Conservation (phyloP, 1,140 invertebrate genomes). For the Camponotus vicinus region DNA sequence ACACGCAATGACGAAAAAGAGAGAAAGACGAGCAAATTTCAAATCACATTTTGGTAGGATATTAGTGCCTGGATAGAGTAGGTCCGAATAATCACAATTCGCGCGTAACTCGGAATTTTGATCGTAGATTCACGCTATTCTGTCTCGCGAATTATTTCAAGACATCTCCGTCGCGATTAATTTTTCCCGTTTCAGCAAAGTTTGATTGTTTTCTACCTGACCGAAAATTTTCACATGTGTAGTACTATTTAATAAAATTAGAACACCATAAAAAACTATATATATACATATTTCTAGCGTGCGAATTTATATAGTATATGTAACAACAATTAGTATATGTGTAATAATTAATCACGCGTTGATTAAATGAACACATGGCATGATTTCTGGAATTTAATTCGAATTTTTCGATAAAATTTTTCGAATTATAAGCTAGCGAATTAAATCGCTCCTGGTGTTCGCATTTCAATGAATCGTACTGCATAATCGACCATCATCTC, state of each 20-base stretch:
- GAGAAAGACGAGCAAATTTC: slow-evolving; percentile 69
- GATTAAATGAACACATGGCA: not conserved
- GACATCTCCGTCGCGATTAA: slow-evolving; percentile 31
- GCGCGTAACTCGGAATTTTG: slow-evolving; percentile 60
- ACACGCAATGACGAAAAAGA: slow-evolving; percentile 14
- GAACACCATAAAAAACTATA: slow-evolving; percentile 8
- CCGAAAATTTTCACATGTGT: slow-evolving; percentile 54
- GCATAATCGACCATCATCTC: not conserved
- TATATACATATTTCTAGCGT: not conserved
- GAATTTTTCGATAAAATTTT: slow-evolving; percentile 20
- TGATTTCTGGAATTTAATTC: slow-evolving; percentile 16
- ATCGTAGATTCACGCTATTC: slow-evolving; percentile 70
- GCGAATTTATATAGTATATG: not conserved
- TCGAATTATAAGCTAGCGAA: not conserved
- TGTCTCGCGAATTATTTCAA: slow-evolving; percentile 47
- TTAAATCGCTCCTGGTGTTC: not conserved
- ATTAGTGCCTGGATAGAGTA: slow-evolving; percentile 86
- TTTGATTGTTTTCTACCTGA: slow-evolving; percentile 32
- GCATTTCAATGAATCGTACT: slow-evolving; percentile 23
- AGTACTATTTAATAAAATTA: slow-evolving; percentile 39
- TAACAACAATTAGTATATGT: not conserved
- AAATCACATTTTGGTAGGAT: slow-evolving; percentile 76
- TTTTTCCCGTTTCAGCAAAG: slow-evolving; percentile 10
- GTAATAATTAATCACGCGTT: slow-evolving; percentile 21
- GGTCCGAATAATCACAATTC: slow-evolving; percentile 77